Base-by-base conservation (phyloP, 2,888 invertebrate species). In the Orthosia gracilis region DNA sequence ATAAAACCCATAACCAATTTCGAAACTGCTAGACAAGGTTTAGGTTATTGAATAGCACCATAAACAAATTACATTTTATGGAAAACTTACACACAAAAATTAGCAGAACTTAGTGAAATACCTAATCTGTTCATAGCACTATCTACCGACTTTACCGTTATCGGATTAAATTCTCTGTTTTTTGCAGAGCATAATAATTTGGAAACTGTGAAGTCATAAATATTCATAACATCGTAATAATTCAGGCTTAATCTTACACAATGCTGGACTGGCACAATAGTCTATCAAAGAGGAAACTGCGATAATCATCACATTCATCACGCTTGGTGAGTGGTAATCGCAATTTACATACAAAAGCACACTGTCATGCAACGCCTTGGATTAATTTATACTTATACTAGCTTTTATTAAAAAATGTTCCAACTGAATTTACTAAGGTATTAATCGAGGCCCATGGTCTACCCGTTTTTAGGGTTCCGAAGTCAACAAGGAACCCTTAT, bases 271-370 rank as follows among this genome's bases (percentile, higher is more conserved):
- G 50, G n/a, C 15, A 55, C 31, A 63, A 61, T 49, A 65, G 55
- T 21, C 18, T 23, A 40, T 45, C 57, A 47, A 23, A 68, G 78
- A 57, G 69, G 50, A 78, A 67, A 77, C 23, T 21, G 57, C 26
- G 21, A 58, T 47, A 69, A 57, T 21, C 45, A 68, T 52, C 45
- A 21, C 26, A 73, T 57, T 67, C 18, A 50, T 57, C 69, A 45
- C 1, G 49, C 23, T 68, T 57, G 78, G 40, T 17, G 11, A 57
- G 55, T 15, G 18, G 26, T 49, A 26, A 67, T 45, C 40, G 15
- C 45, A 50, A 57, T 50, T 67, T 67, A 55, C n/a, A 26, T 7
- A 13, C 40, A 57, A n/a, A 12, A 73, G 31, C 4, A 49, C 26
- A 26, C 1, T 1, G 21, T n/a, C 49, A 49, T 47, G 3, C 21